A percentile compares a stretch with the other conserved stretches of the same genome.
Conservation (phyloP, 2,888 invertebrate species). For the Drosophila nr. fundita region DNA sequence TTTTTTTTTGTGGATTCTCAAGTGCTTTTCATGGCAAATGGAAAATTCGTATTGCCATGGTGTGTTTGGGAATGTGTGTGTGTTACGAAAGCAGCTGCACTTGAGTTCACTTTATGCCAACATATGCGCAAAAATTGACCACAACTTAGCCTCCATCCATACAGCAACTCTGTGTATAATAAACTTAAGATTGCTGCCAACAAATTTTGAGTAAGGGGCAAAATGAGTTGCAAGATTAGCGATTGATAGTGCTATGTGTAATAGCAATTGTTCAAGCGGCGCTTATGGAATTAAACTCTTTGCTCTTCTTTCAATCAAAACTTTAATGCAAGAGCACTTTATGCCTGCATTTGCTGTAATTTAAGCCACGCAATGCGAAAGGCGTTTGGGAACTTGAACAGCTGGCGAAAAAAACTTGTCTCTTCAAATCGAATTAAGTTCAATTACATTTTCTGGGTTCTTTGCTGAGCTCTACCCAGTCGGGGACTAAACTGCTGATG, state of each 20-base stretch:
- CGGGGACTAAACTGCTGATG: slow-evolving; percentile 39
- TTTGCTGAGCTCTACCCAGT: slow-evolving; percentile 32
- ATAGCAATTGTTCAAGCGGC: slow-evolving; percentile 28
- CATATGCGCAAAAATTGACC: slow-evolving; percentile 75
- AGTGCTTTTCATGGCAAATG: slow-evolving; percentile 66
- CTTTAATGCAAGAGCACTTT: slow-evolving; percentile 13
- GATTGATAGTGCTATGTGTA: slow-evolving; percentile 19
- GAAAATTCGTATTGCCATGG: slow-evolving; percentile 52
- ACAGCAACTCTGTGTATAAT: slow-evolving; percentile 15
- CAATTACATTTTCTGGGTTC: slow-evolving; percentile 71
- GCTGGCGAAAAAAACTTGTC: slow-evolving; percentile 76
- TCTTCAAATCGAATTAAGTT: slow-evolving; percentile 78
- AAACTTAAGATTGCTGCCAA: slow-evolving; percentile 28
- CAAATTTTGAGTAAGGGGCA: slow-evolving; percentile 1
- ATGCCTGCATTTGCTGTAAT: slow-evolving; percentile 16
- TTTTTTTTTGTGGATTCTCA: slow-evolving; percentile 29
- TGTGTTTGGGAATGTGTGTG: slow-evolving; percentile 34
- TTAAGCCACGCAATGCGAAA: slow-evolving; percentile 25
- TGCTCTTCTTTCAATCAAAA: slow-evolving; percentile 1
- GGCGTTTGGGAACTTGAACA: slow-evolving; percentile 70
- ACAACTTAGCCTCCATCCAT: slow-evolving; percentile 30
- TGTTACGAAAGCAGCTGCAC: slow-evolving; percentile 47
- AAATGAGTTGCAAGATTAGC: slow-evolving; percentile 18
- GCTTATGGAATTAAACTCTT: slow-evolving; percentile 14
- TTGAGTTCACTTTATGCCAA: slow-evolving; percentile 67